Conservation (phyloP, 2,113 vertebrate species). For the Urocolius indicus region DNA sequence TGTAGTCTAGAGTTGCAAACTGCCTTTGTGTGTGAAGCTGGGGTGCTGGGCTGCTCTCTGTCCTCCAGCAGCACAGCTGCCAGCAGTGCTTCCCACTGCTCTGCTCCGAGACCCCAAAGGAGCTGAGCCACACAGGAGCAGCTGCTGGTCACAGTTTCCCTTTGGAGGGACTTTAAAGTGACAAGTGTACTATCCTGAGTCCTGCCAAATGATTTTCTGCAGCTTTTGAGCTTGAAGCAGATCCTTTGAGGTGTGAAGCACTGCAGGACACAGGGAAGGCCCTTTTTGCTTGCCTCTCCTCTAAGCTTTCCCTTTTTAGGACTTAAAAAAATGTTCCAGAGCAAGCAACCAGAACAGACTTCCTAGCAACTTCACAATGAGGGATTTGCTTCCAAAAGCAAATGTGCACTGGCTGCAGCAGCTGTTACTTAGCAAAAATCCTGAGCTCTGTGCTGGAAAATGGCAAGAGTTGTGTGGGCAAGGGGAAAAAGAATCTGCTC, state of each 20-base stretch:
- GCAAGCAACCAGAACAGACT: neutral
- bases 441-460: conserved; percentile 1
- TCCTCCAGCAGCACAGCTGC: neutral
- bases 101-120: neutral
- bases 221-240: neutral
- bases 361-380: neutral
- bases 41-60: neutral
- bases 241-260: neutral
- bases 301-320: conserved; percentile 11
- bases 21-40: neutral
- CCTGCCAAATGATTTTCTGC: neutral
- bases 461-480: neutral
- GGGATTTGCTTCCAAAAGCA: neutral
- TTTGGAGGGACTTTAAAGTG: neutral
- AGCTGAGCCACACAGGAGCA: neutral
- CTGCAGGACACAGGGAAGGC: neutral
- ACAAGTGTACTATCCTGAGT: neutral
- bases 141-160: neutral
- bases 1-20: neutral
- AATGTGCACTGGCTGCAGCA: neutral
- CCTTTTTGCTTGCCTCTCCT: neutral
- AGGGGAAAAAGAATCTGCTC: neutral
- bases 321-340: neutral
- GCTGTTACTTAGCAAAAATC: neutral
- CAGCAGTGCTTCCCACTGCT: neutral